phyloP scores from a whole-genome alignment of 2,797 vertebrate species.

The Hemibagrus guttatus region DNA sequence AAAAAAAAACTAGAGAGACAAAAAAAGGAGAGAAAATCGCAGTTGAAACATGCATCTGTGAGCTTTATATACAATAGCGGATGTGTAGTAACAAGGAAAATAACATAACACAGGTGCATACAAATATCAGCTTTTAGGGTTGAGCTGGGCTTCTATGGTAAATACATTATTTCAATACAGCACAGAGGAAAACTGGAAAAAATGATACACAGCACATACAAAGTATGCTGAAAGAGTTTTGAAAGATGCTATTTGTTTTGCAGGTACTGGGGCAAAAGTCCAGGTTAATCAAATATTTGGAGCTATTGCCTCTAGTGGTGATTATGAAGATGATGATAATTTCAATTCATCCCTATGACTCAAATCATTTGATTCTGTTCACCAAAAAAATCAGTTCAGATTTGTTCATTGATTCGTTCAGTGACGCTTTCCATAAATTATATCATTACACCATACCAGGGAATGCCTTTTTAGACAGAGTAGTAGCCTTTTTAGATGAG shows the following conservation, averaged over 20 bases:
- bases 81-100: not conserved
- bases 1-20: not conserved
- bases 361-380: too few species aligned
- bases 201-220: not conserved
- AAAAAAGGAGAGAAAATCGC: not conserved
- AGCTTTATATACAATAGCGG: not conserved
- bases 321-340: not conserved
- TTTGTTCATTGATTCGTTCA: too few species aligned
- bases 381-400: too few species aligned
- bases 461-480: too few species aligned
- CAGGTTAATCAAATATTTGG: not conserved
- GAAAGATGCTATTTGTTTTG: not conserved
- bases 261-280: not conserved
- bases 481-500: too few species aligned
- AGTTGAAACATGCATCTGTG: not conserved
- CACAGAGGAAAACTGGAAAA: not conserved
- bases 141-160: not conserved
- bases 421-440: too few species aligned
- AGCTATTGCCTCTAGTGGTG: slow-evolving; percentile 6
- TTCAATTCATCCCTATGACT: too few species aligned
- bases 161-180: not conserved
- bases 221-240: too few species aligned
- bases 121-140: not conserved
- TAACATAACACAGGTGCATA: not conserved
- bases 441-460: too few species aligned